A percentile compares a stretch with the other conserved stretches of the same genome.
These are phyloP conservation scores for Nowickia ferox DNA, from an alignment of 2,888 invertebrate species.

Conservation along the genomic window DNA sequence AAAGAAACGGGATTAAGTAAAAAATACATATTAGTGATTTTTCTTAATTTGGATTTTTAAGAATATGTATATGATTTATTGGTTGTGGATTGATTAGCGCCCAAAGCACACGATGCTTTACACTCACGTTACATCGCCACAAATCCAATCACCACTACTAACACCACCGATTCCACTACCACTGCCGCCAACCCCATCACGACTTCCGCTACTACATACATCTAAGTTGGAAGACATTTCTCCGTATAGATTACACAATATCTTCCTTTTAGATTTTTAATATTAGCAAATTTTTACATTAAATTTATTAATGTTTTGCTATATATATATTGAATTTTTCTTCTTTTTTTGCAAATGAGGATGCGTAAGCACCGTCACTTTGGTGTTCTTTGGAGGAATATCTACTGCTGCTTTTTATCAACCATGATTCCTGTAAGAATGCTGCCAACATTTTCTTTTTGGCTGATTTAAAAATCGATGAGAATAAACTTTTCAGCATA, in stretches of 20 bases:
- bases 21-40: conserved; percentile 72
- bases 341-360: conserved; percentile 8
- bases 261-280: background rate
- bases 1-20: conserved; percentile 70
- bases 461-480: background rate
- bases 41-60: conserved; percentile 54
- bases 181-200: conserved; percentile 54
- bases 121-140: conserved; percentile 82
- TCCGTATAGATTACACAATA: conserved; percentile 21
- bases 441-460: background rate
- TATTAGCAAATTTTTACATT: conserved; percentile 7
- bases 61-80: conserved; percentile 53
- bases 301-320: background rate
- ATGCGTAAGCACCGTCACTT: background rate
- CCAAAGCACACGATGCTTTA: conserved; percentile 73
- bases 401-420: background rate
- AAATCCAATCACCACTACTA: conserved; percentile 78
- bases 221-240: conserved; percentile 71
- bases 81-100: conserved; percentile 75
- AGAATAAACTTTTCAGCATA: background rate
- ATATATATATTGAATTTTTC: background rate
- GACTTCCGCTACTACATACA: conserved; percentile 51
- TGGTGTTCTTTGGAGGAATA: background rate
- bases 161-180: conserved; percentile 52
- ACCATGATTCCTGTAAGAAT: background rate